phyloP scores from a whole-genome alignment of 2,113 vertebrate genomes.

The Pomatostomus ruficeps region DNA sequence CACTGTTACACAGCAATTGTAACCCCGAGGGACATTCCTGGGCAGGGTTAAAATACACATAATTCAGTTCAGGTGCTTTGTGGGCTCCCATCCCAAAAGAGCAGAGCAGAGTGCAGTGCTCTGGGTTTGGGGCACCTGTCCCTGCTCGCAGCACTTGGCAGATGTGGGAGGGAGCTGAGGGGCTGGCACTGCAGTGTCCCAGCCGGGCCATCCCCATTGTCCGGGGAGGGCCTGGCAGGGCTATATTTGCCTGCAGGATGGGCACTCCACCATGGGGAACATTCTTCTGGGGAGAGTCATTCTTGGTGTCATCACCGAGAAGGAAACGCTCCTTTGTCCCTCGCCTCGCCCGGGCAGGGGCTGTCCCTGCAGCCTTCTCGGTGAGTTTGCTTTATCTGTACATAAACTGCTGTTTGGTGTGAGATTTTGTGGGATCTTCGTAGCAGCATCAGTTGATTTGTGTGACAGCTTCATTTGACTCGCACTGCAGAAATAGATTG shows the following conservation, averaged over 20 bases:
- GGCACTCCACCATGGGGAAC: constrained; percentile 63
- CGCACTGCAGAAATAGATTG: not conserved
- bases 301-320: not conserved
- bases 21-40: not conserved
- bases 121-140: not conserved
- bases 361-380: not conserved
- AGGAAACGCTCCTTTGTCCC: constrained; percentile 28
- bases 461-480: not conserved
- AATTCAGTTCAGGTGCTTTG: not conserved
- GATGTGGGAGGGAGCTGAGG: not conserved
- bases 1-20: not conserved
- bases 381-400: constrained; percentile 19
- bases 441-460: not conserved
- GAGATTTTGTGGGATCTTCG: not conserved
- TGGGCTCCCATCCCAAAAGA: not conserved
- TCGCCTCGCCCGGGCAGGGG: not conserved
- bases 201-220: constrained; percentile 66
- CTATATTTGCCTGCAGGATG: constrained; percentile 72
- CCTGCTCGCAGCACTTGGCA: not conserved
- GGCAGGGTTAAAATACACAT: not conserved
- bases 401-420: not conserved
- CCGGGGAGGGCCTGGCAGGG: constrained; percentile 36
- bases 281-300: constrained; percentile 67
- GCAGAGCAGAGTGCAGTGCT: not conserved
- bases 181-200: not conserved